A percentile compares a stretch with the other conserved stretches of the same genome.
These are phyloP conservation scores for Eurosta solidaginis DNA, from an alignment of 1,140 invertebrate genomes.

Conservation along the genomic window DNA sequence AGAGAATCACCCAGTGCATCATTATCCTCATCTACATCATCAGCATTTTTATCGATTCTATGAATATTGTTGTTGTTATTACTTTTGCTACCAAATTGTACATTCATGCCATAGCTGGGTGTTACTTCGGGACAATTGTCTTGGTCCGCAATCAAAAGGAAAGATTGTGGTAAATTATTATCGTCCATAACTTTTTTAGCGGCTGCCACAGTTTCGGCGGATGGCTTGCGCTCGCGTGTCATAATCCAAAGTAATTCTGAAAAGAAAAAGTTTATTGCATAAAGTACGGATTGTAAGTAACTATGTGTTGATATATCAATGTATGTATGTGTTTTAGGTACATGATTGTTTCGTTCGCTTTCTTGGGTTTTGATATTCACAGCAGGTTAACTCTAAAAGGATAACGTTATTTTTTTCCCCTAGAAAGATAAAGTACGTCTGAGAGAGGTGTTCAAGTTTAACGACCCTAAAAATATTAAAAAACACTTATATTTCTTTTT, in stretches of 20 bases:
- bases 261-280: too few species aligned
- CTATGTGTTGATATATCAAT: too few species aligned
- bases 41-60: not conserved
- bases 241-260: constrained; percentile 48
- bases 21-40: not conserved
- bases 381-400: too few species aligned
- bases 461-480: too few species aligned
- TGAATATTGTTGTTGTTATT: not conserved
- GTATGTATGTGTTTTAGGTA: too few species aligned
- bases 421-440: too few species aligned
- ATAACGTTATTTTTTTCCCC: too few species aligned
- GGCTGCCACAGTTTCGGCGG: constrained; percentile 30
- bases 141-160: constrained; percentile 46
- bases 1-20: not conserved
- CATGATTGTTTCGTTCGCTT: too few species aligned
- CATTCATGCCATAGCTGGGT: not conserved
- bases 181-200: constrained; percentile 47
- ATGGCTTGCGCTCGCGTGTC: constrained; percentile 46
- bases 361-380: too few species aligned
- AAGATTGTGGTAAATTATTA: constrained; percentile 40
- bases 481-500: too few species aligned
- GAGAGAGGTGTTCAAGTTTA: too few species aligned
- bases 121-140: constrained; percentile 42
- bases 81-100: constrained; percentile 9
- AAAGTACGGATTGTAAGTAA: too few species aligned